A percentile compares a stretch with the other conserved stretches of the same genome.
These are phyloP conservation scores for Campoletis raptor DNA, from an alignment of 2,888 invertebrate species.

Conservation along the genomic window DNA sequence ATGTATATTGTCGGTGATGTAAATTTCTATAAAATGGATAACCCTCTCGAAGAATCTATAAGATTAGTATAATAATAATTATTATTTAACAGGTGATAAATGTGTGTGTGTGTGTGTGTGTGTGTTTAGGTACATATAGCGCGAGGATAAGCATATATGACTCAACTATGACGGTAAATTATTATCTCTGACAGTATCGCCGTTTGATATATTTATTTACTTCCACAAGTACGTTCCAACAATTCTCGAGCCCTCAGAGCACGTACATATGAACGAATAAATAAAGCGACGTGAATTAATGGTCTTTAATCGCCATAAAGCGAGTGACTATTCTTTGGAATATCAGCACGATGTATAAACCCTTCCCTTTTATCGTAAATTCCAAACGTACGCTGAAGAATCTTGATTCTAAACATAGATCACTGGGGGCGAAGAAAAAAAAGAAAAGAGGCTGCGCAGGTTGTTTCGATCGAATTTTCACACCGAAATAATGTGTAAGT, in stretches of 20 bases:
- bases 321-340: constrained; percentile 14
- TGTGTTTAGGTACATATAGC: constrained; percentile 44
- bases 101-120: constrained; percentile 14
- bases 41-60: constrained; percentile 12
- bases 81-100: constrained; percentile 18
- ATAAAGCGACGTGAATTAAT: constrained; percentile 55
- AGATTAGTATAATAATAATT: constrained; percentile 22
- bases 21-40: constrained; percentile 33
- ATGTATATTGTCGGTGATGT: constrained; percentile 15
- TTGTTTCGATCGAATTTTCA: neutral
- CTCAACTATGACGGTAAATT: constrained; percentile 66
- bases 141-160: constrained; percentile 62
- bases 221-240: constrained; percentile 42
- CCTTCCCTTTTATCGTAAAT: constrained; percentile 15
- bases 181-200: constrained; percentile 54
- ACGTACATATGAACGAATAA: constrained; percentile 55
- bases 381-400: neutral
- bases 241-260: constrained; percentile 16
- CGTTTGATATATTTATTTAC: constrained; percentile 68
- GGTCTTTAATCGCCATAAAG: constrained; percentile 36
- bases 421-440: neutral
- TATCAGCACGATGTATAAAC: constrained; percentile 16
- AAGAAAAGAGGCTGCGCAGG: neutral
- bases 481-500: neutral
- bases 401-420: neutral